These are phyloP conservation scores for Lasioglossum villosulum DNA, from an alignment of 2,888 invertebrate genomes.

Conservation along the genomic window DNA sequence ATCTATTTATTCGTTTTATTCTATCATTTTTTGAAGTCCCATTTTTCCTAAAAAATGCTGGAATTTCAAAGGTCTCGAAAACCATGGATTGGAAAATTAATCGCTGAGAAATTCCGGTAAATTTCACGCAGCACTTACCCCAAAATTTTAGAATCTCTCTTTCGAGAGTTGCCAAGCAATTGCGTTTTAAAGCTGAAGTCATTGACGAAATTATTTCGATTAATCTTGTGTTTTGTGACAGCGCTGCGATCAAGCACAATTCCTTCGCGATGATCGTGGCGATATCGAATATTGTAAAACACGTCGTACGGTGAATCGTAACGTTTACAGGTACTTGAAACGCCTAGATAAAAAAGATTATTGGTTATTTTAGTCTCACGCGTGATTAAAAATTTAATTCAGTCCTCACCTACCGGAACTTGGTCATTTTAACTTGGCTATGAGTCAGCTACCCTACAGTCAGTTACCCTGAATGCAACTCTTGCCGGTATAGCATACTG, in stretches of 20 bases:
- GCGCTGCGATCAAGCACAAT: not conserved
- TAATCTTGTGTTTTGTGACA: not conserved
- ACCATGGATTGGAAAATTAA: too few relatives aligned
- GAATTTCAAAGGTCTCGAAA: too few relatives aligned
- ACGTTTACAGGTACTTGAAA: not conserved
- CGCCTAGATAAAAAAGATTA: not conserved
- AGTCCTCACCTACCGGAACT: not conserved
- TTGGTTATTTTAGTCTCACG: not conserved
- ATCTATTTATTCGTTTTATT: too few relatives aligned
- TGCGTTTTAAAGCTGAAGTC: not conserved
- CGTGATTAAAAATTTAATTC: not conserved
- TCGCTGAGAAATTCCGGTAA: not conserved
- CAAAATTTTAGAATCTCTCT: not conserved
- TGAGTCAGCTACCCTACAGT: not conserved
- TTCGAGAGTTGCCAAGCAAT: not conserved
- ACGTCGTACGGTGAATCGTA: not conserved
- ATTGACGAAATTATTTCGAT: not conserved
- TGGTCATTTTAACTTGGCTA: not conserved
- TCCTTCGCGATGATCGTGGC: too few relatives aligned
- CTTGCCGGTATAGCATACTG: not conserved
- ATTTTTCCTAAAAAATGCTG: too few relatives aligned
- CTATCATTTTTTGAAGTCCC: too few relatives aligned
- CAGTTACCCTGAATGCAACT: not conserved
- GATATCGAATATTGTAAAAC: not conserved
- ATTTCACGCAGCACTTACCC: not conserved